Conservation (phyloP, 92 coral and sea anemone species). For the Heliopora coerulea region DNA sequence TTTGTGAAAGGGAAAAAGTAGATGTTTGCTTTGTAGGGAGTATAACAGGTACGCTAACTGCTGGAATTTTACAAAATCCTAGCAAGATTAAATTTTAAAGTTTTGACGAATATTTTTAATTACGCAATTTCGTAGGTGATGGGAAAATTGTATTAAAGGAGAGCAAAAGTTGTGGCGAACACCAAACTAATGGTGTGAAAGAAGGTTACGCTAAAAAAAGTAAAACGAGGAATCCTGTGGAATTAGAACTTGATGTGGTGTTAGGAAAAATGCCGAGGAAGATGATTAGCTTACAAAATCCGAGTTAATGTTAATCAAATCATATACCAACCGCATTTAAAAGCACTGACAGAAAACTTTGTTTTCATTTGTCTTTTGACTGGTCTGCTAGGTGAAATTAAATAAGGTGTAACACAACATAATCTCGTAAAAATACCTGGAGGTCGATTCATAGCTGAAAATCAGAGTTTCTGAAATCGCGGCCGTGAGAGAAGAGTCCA, state of each 20-base stretch:
- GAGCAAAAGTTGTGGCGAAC: conserved; percentile 34
- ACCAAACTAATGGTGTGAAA: conserved; percentile 26
- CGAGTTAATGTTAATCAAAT: too few relatives aligned
- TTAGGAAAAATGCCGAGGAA: conserved; percentile 95
- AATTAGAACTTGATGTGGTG: conserved; percentile 93
- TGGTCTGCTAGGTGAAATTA: too few relatives aligned
- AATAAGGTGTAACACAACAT: too few relatives aligned
- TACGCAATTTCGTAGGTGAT: conserved; percentile 68
- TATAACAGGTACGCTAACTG: conserved; percentile 68
- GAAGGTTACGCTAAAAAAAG: conserved; percentile 60
- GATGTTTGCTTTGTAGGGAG: conserved; percentile 88
- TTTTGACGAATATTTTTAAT: too few relatives aligned
- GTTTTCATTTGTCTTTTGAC: too few relatives aligned
- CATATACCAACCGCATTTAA: too few relatives aligned
- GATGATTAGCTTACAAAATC: conserved; percentile 50
- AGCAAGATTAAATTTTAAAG: not conserved
- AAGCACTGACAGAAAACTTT: too few relatives aligned
- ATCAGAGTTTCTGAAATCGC: too few relatives aligned
- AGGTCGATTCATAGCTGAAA: too few relatives aligned
- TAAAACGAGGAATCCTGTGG: conserved; percentile 70
- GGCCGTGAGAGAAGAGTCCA: too few relatives aligned
- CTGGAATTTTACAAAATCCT: not conserved
- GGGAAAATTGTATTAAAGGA: conserved; percentile 89
- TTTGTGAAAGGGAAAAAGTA: conserved; percentile 88
- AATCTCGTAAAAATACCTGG: too few relatives aligned